These are phyloP conservation scores for Caenorhabditis macrosperma DNA, from an alignment of 2,888 invertebrate genomes.

Conservation along the genomic window DNA sequence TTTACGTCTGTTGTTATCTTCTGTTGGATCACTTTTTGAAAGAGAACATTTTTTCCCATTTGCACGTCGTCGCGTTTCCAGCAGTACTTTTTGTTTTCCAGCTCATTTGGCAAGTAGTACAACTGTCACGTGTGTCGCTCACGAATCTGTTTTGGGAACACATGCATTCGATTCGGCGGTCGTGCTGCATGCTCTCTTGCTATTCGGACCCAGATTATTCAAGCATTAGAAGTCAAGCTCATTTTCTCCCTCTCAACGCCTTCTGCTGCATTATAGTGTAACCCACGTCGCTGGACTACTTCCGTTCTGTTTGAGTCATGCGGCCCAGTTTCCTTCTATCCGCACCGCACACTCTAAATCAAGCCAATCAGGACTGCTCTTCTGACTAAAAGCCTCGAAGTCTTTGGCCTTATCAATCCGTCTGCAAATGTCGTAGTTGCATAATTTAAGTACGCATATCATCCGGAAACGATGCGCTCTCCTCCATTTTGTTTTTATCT, in stretches of 20 bases:
- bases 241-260: not conserved
- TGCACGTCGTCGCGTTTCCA: slow-evolving; percentile 42
- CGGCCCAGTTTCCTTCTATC: not conserved
- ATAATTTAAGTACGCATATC: slow-evolving; percentile 1
- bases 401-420: slow-evolving; percentile 3
- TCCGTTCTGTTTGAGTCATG: not conserved
- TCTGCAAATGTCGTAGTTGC: not conserved
- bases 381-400: not conserved
- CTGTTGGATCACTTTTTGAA: slow-evolving; percentile 24
- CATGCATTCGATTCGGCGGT: not conserved
- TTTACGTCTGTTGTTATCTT: slow-evolving; percentile 39
- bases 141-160: too few species aligned
- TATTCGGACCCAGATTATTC: not conserved
- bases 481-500: slow-evolving; percentile 20
- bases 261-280: not conserved
- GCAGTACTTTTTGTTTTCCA: slow-evolving; percentile 28
- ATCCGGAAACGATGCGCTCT: slow-evolving; percentile 5
- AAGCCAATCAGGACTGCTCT: slow-evolving; percentile 1
- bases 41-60: slow-evolving; percentile 34
- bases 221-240: not conserved
- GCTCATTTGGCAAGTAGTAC: slow-evolving; percentile 20
- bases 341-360: not conserved
- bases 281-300: not conserved
- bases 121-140: slow-evolving; percentile 9
- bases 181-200: not conserved